Conservation (phyloP, 2,888 invertebrate species). For the Epistrophella euchroma region DNA sequence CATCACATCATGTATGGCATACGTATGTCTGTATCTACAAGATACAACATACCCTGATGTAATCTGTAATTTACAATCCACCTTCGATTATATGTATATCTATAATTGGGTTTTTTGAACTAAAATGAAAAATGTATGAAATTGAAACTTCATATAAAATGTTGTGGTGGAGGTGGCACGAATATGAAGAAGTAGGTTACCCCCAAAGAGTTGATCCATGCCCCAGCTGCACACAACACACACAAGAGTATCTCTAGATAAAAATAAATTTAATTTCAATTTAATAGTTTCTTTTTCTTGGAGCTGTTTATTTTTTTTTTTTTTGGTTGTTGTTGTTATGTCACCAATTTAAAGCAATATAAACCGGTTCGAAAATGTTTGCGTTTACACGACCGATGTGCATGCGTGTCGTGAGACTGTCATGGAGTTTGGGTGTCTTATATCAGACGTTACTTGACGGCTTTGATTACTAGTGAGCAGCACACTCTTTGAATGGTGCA, state of each 20-base stretch:
- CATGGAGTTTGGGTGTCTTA: conserved; percentile 39
- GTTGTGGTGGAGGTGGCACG: conserved; percentile 6
- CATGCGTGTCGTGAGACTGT: conserved; percentile 48
- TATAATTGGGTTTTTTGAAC: neutral
- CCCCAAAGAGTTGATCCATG: conserved; percentile 54
- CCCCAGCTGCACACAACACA: conserved; percentile 34
- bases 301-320: conserved; percentile 7
- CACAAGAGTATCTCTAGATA: conserved; percentile 10
- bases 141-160: conserved; percentile 53
- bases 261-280: conserved; percentile 65
- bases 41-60: conserved; percentile 56
- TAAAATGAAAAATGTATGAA: conserved; percentile 47
- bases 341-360: conserved; percentile 54
- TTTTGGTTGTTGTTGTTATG: conserved; percentile 54
- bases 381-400: conserved; percentile 50
- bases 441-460: conserved; percentile 56
- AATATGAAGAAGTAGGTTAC: conserved; percentile 73
- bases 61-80: conserved; percentile 66
- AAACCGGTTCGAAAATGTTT: conserved; percentile 52
- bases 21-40: neutral
- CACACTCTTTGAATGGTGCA: conserved; percentile 45
- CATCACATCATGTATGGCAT: neutral
- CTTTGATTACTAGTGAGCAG: conserved; percentile 24
- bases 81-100: conserved; percentile 38
- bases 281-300: conserved; percentile 62